Evolutionary conservation across 2,113 vertebrate species (phyloP).

Genomic region (Sylvilagus bachmani): DNA sequence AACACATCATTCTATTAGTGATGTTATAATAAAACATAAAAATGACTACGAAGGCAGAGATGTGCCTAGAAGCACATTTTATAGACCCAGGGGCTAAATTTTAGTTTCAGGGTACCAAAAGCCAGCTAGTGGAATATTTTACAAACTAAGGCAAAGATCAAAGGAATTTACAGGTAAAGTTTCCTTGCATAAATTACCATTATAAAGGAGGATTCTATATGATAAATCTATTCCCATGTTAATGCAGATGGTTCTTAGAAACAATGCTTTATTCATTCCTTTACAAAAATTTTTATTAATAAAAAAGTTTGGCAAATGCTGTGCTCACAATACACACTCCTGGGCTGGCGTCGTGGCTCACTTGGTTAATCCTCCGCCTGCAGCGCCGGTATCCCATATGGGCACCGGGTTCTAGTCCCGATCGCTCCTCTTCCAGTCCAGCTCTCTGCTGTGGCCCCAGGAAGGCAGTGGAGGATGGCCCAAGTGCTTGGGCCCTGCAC

Average conservation of each 20-base stretch:
- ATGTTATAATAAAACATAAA: slow-evolving; percentile 32
- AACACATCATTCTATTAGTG: slow-evolving; percentile 6
- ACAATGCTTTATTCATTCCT: neutral
- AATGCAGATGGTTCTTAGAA: slow-evolving; percentile 36
- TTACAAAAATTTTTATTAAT: slow-evolving; percentile 16
- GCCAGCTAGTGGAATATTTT: slow-evolving; percentile 30
- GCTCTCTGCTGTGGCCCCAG: too few relatives aligned
- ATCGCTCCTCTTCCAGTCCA: too few relatives aligned
- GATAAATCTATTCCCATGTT: slow-evolving; percentile 8
- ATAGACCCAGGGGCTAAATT: neutral
- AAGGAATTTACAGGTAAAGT: slow-evolving; percentile 48
- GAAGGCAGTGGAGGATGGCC: too few relatives aligned
- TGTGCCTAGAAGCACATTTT: neutral
- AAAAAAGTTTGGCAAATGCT: slow-evolving; percentile 37
- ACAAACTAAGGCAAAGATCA: slow-evolving; percentile 40
- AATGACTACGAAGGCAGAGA: slow-evolving; percentile 13
- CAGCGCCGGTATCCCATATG: too few relatives aligned
- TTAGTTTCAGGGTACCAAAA: slow-evolving; percentile 3
- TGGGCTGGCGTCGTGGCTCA: too few relatives aligned
- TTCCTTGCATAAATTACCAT: slow-evolving; percentile 55
- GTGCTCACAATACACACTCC: too few relatives aligned
- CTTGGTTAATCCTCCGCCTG: too few relatives aligned
- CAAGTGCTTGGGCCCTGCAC: too few relatives aligned
- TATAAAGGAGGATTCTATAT: slow-evolving; percentile 28
- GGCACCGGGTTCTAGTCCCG: too few relatives aligned